A percentile compares a stretch with the other conserved stretches of the same genome.
Evolutionary conservation across 2,888 invertebrate genomes (phyloP).

Genomic region (Hirtodrosophila duncani): DNA sequence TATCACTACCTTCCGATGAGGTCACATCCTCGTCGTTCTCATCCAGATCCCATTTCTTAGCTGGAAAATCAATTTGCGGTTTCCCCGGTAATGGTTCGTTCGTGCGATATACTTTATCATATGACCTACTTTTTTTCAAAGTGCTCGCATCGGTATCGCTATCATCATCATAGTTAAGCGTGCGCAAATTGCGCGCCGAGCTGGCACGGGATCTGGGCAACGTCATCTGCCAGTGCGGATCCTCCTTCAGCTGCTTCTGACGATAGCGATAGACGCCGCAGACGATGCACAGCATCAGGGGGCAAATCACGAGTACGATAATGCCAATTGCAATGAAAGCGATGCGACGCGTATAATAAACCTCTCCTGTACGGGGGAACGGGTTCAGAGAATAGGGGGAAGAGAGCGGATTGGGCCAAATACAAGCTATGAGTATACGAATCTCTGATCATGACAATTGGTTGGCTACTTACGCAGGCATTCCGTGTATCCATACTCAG

Average conservation of each 20-base stretch:
- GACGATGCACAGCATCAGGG: constrained; percentile 81
- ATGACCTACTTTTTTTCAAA: constrained; percentile 84
- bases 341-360: constrained; percentile 84
- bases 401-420: constrained; percentile 1
- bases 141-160: constrained; percentile 80
- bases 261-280: constrained; percentile 83
- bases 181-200: constrained; percentile 80
- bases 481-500: constrained; percentile 91
- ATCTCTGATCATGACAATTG: not conserved
- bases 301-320: constrained; percentile 85
- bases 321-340: constrained; percentile 87
- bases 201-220: constrained; percentile 82
- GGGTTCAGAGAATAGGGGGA: constrained; percentile 14
- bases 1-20: constrained; percentile 81
- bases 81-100: constrained; percentile 87
- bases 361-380: constrained; percentile 80
- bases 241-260: constrained; percentile 81
- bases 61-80: constrained; percentile 88
- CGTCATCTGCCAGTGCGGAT: constrained; percentile 81
- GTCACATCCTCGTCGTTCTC: constrained; percentile 83
- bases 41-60: constrained; percentile 88
- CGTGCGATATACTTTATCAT: constrained; percentile 90
- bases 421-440: constrained; percentile 9
- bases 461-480: constrained; percentile 89
- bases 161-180: constrained; percentile 78